These are phyloP conservation scores for Misgurnus mizolepis DNA, from an alignment of 2,113 vertebrate species.

Conservation along the genomic window DNA sequence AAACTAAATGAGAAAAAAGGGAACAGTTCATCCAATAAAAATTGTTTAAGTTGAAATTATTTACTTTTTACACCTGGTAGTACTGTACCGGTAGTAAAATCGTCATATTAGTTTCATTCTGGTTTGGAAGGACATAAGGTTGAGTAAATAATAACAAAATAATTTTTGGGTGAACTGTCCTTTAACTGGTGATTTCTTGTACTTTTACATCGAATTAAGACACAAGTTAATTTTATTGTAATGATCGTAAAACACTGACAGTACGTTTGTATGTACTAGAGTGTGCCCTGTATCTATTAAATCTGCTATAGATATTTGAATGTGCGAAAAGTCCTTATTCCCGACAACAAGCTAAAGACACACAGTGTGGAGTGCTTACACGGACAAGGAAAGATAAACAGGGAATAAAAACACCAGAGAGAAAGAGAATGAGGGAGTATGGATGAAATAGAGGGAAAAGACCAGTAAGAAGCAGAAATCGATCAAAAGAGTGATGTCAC, in stretches of 20 bases:
- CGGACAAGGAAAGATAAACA: conserved; percentile 55
- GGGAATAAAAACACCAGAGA: conserved; percentile 15
- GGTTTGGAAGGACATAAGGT: not conserved
- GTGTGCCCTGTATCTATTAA: conserved; percentile 1
- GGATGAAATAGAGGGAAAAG: conserved; percentile 44
- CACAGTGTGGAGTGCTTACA: conserved; percentile 67
- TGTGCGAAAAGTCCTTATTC: not conserved
- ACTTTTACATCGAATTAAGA: too few species aligned
- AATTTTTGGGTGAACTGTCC: too few species aligned
- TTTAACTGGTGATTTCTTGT: too few species aligned
- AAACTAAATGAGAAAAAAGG: not conserved
- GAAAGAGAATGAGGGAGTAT: conserved; percentile 20
- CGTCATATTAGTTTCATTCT: too few species aligned
- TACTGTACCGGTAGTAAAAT: too few species aligned
- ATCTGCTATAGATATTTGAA: conserved; percentile 38
- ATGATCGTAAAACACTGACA: too few species aligned
- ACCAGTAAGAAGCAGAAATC: conserved; percentile 60
- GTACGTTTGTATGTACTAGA: not conserved
- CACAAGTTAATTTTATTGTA: too few species aligned
- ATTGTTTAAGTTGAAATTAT: too few species aligned
- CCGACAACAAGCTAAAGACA: conserved; percentile 47
- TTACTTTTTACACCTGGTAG: too few species aligned
- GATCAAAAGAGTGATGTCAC: conserved; percentile 67
- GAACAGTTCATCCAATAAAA: too few species aligned
- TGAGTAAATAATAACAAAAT: conserved; percentile 1